A percentile compares a stretch with the other conserved stretches of the same genome.
phyloP scores from a whole-genome alignment of 2,888 invertebrate species.

The Serripes groenlandicus region DNA sequence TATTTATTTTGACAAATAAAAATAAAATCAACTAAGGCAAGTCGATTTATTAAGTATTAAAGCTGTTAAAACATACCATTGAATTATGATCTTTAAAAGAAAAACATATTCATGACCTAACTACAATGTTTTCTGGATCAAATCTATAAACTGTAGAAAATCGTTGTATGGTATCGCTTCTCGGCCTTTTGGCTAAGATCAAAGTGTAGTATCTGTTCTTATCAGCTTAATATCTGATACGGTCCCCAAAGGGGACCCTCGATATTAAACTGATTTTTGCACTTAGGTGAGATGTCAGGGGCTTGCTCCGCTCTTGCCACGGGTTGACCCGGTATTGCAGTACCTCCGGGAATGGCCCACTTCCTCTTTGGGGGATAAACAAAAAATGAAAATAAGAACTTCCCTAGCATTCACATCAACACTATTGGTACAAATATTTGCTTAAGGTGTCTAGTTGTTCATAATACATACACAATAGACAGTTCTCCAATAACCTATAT shows the following conservation, averaged over 20 bases:
- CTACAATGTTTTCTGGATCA: background rate
- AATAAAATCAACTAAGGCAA: no score
- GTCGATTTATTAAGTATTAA: no score
- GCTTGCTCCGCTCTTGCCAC: slow-evolving; percentile 90
- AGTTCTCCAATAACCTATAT: no score
- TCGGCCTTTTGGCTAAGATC: slow-evolving; percentile 77
- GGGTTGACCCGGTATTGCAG: slow-evolving; percentile 91
- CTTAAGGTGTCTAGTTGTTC: no score
- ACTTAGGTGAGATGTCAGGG: slow-evolving; percentile 85
- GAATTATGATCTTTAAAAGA: no score
- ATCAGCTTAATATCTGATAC: slow-evolving; percentile 91
- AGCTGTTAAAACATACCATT: no score
- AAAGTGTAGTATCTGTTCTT: slow-evolving; percentile 89
- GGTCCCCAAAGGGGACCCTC: slow-evolving; percentile 87
- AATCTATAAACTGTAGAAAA: background rate
- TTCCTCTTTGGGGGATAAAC: slow-evolving; percentile 53
- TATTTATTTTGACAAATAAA: no score
- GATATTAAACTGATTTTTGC: slow-evolving; percentile 85
- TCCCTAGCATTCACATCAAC: background rate
- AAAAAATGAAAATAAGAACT: no score
- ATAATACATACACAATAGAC: no score
- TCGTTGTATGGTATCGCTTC: slow-evolving; percentile 7
- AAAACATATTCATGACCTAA: no score
- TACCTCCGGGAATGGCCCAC: slow-evolving; percentile 88
- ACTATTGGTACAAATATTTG: no score